Conservation (phyloP, 2,797 vertebrate genomes). For the Lacerta bilineata region DNA sequence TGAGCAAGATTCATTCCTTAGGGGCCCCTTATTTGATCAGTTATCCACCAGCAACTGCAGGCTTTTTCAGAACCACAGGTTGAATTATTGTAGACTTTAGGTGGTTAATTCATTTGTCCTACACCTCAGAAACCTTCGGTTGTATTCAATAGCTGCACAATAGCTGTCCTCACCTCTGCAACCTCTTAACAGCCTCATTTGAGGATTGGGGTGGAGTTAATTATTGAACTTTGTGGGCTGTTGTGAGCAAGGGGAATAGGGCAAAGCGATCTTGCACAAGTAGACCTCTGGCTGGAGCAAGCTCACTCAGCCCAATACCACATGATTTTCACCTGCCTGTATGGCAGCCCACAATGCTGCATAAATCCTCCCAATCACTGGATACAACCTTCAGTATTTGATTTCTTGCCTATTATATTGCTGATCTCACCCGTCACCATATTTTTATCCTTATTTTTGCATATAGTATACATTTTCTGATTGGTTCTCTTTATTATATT, state of each 20-base stretch:
- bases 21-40: slow-evolving; percentile 19
- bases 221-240: too few species aligned
- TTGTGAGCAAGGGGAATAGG: too few species aligned
- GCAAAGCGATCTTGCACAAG: too few species aligned
- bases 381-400: background rate
- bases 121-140: background rate
- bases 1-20: slow-evolving; percentile 36
- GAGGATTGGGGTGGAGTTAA: too few species aligned
- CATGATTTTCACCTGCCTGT: too few species aligned
- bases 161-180: too few species aligned
- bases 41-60: background rate
- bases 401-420: background rate
- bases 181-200: too few species aligned
- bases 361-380: background rate
- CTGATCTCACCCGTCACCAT: background rate
- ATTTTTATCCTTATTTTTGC: background rate
- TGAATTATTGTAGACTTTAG: background rate
- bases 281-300: too few species aligned
- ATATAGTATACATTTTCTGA: background rate
- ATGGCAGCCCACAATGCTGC: too few species aligned
- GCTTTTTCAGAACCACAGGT: background rate
- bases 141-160: too few species aligned
- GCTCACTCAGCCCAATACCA: too few species aligned
- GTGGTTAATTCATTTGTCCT: background rate
- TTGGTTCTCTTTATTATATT: background rate